phyloP scores from a whole-genome alignment of 2,113 vertebrate species.

The Malurus melanocephalus region DNA sequence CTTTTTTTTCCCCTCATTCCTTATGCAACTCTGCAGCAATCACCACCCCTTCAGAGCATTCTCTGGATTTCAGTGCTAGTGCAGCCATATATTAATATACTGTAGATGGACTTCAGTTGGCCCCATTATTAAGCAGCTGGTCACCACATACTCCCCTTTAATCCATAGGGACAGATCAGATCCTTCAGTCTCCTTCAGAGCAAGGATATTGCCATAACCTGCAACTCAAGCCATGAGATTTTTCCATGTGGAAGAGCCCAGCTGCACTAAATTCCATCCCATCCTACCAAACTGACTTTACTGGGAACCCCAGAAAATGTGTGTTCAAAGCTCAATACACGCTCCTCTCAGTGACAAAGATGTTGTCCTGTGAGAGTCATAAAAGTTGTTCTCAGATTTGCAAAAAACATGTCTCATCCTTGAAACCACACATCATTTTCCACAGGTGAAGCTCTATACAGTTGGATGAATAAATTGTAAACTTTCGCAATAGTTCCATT shows the following conservation, averaged over 20 bases:
- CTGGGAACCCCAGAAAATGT: neutral
- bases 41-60: neutral
- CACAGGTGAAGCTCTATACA: neutral
- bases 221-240: neutral
- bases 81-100: neutral
- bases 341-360: neutral
- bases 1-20: neutral
- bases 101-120: neutral
- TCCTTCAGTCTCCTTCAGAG: neutral
- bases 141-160: neutral
- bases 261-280: neutral
- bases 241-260: neutral
- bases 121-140: neutral
- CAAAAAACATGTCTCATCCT: accelerated
- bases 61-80: neutral
- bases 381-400: neutral
- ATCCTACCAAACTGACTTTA: neutral
- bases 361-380: neutral
- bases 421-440: neutral
- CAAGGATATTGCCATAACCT: neutral
- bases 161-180: neutral
- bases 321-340: neutral
- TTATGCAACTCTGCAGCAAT: neutral
- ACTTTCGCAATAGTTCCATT: neutral
- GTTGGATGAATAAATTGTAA: neutral